Base-by-base conservation (phyloP, 2,797 vertebrate species). In the Falco novaeseelandiae region DNA sequence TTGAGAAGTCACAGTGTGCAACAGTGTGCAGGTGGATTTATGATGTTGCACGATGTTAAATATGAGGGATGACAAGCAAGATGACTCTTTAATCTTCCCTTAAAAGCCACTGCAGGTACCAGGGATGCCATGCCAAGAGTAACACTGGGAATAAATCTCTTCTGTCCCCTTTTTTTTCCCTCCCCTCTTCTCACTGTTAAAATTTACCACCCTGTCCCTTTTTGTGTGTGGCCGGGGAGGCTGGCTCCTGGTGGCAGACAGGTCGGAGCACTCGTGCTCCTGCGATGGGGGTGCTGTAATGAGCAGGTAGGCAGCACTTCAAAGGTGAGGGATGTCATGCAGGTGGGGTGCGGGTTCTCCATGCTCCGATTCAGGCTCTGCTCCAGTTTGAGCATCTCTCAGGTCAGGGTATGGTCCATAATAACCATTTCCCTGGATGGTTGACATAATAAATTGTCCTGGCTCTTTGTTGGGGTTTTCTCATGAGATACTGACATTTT, bases 241-340 rank as follows among this genome's bases (percentile, higher is more conserved):
- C 44, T 63, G 71, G 42, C 30, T 89, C 14, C 66, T 1, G 6
- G 32, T 23, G 30, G 81, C 58, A 92, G 79, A 84, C 95, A 85
- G 90, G 95, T 94, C 1, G 8, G 95, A 94, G 93, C 82, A 87
- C 88, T 82, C 61, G 0, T 62, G 76, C 80, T 82, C 40, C 55
- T 40, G 78, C 54, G 59, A 59, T 36, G 55, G 73, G 80, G 77
- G 73, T 72, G 69, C 88, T 83, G 88, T 91, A 96, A 94, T 89
- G 91, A 91, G 85, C 54, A 59, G 78, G 81, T 89, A 91, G 90
- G 51, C 51, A 62, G 55, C 77, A 94, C 96, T 94, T 93, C 81
- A 96, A 95, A 96, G 86, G 63, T 2, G 0, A 73, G 34, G 90
- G 86, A 74, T 63, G 77, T 69, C 88, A 59, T 4, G 36, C 44